Conservation (phyloP, 2,888 invertebrate species). For the Drosophila nr. medialis region DNA sequence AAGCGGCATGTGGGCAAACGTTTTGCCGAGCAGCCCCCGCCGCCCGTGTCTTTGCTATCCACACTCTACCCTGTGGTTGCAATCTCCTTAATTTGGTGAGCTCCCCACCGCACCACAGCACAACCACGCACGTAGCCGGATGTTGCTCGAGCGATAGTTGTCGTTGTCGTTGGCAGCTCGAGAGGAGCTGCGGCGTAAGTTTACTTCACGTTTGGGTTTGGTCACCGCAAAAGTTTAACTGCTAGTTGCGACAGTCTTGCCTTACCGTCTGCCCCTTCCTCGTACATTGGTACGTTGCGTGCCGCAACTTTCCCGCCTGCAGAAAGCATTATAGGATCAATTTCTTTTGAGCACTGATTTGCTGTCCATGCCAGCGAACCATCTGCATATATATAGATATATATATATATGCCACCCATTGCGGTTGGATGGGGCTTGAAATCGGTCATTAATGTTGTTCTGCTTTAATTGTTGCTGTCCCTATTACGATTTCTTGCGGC, state of each 20-base stretch:
- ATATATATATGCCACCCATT: slow-evolving; percentile 17
- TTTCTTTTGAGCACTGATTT: slow-evolving; percentile 64
- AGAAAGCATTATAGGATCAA: slow-evolving; percentile 63
- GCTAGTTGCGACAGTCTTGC: slow-evolving; percentile 47
- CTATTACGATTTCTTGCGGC: not conserved
- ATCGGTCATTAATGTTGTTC: slow-evolving; percentile 36
- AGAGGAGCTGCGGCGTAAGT: slow-evolving; percentile 50
- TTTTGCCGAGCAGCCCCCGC: slow-evolving; percentile 28
- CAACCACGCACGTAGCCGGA: slow-evolving; percentile 69
- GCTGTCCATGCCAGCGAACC: slow-evolving; percentile 12
- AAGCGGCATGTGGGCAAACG: slow-evolving; percentile 76
- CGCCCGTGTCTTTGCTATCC: not conserved
- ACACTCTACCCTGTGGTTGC: slow-evolving; percentile 27
- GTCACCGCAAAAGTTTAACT: slow-evolving; percentile 75
- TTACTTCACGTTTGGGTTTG: slow-evolving; percentile 59
- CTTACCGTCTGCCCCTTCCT: not conserved
- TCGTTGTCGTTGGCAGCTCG: slow-evolving; percentile 62
- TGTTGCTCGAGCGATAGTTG: slow-evolving; percentile 71
- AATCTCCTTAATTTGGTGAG: slow-evolving; percentile 46
- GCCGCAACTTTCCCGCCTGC: slow-evolving; percentile 33
- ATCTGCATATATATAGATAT: not conserved
- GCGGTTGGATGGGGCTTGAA: slow-evolving; percentile 15
- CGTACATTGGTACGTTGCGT: slow-evolving; percentile 25
- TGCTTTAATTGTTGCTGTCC: slow-evolving; percentile 19
- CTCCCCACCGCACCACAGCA: slow-evolving; percentile 8